Conservation (phyloP, 2,113 vertebrate genomes). For the Cyprinodon variegatus region DNA sequence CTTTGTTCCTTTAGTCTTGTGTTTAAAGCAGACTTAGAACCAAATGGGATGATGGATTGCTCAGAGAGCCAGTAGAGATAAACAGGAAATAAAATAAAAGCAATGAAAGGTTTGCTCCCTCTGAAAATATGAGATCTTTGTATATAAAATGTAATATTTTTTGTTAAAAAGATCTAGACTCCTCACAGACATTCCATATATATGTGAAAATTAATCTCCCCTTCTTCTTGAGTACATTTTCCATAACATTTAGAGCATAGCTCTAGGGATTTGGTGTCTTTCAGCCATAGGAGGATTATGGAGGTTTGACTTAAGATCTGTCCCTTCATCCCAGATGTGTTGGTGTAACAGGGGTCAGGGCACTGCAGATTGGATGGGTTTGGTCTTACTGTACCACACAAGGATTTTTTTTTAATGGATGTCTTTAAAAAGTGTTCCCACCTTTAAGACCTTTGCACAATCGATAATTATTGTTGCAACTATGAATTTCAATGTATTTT, state of each 20-base stretch:
- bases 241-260: constrained; percentile 7
- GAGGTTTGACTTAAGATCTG: background rate
- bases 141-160: background rate
- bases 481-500: background rate
- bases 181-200: constrained; percentile 5
- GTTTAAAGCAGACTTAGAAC: constrained; percentile 9
- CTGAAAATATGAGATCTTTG: background rate
- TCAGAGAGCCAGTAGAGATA: background rate
- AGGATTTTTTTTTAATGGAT: background rate
- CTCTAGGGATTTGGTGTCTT: constrained; percentile 7
- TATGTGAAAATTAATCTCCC: constrained; percentile 1
- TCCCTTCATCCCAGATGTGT: constrained; percentile 25
- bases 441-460: background rate
- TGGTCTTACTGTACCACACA: constrained; percentile 1
- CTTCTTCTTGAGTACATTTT: constrained; percentile 8
- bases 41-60: constrained; percentile 5
- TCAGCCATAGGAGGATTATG: background rate
- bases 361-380: background rate
- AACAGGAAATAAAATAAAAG: constrained; percentile 2
- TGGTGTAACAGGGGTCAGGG: constrained; percentile 5
- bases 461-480: background rate
- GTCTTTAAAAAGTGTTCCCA: background rate
- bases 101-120: background rate
- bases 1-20: constrained; percentile 39
- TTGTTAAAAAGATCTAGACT: background rate